phyloP scores from a whole-genome alignment of 1,140 invertebrate species.

The Capitella teleta region DNA sequence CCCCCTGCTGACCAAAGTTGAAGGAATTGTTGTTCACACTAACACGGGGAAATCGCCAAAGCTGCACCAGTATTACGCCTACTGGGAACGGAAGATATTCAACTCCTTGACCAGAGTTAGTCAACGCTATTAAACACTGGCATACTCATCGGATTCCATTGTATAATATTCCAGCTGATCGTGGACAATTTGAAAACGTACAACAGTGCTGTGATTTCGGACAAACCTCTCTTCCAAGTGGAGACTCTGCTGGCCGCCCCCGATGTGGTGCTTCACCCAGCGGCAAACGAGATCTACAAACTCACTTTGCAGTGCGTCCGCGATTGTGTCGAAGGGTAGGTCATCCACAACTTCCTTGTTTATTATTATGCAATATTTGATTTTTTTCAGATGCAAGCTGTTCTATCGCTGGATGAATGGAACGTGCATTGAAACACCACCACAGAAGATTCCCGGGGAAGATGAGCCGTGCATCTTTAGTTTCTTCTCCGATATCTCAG shows the following conservation, averaged over 20 bases:
- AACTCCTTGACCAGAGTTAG: too few species aligned
- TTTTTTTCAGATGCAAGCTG: conserved; percentile 49
- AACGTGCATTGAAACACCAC: conserved; percentile 61
- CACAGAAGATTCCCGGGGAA: conserved; percentile 47
- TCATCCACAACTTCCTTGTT: background rate
- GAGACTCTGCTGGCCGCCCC: conserved; percentile 59
- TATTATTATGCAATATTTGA: background rate
- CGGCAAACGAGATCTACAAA: conserved; percentile 61
- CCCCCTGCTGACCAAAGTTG: conserved; percentile 68
- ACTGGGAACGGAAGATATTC: conserved; percentile 44
- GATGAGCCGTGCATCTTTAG: conserved; percentile 52
- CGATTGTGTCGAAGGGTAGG: conserved; percentile 44
- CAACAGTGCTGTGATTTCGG: conserved; percentile 49
- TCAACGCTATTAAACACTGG: too few species aligned
- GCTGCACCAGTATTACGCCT: conserved; percentile 41
- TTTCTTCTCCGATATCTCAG: conserved; percentile 66
- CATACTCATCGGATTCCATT: background rate
- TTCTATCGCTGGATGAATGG: conserved; percentile 74
- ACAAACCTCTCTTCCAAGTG: conserved; percentile 61
- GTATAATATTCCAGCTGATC: conserved; percentile 45
- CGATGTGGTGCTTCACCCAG: conserved; percentile 62
- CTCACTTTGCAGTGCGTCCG: conserved; percentile 46
- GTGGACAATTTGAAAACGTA: conserved; percentile 60
- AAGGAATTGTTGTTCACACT: conserved; percentile 49
- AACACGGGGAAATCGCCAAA: conserved; percentile 41